Base-by-base conservation (phyloP, 2,113 vertebrate genomes). In the Anguilla rostrata region DNA sequence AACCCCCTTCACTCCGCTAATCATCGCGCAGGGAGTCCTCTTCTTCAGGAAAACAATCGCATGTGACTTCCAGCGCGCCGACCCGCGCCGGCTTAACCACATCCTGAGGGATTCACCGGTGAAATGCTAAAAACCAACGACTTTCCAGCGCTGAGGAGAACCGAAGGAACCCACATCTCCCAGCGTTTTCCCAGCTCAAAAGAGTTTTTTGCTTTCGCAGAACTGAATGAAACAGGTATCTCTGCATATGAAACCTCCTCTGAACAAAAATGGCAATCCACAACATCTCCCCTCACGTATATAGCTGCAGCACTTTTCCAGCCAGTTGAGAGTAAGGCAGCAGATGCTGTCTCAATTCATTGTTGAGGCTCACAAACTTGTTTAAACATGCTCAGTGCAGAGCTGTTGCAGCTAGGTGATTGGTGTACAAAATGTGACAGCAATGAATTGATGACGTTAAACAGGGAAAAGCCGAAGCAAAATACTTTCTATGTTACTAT, bases 21-120 rank as follows among this genome's bases (percentile, higher is more conserved):
- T 29, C 26, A 82, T 56, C 43, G 34, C n/a, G 43, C 22, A 18
- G 53, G 81, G 8, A 43, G 39, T 53, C 41, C 43, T 82, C 40
- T 29, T 82, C 18, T 49, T 41, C 81, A 49, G 40, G 43, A 49
- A 49, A 53, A 91, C 89, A 80, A 75, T 79, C 40, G 87, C 89
- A 93, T 89, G 92, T 91, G 91, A 90, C 87, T 86, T 84, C 88
- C 86, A 89, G 91, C 87, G 91, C 87, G 88, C 88, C 85, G 2
- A 39, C 92, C 90, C 91, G 91, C 92, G 91, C 91, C 88, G 92
- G 92, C 88, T 90, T 92, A 90, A 90, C 87, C 85, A 86, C 86
- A 83, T 94, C 93, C 92, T 92, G 40, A 89, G 87, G 93, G 94
- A 95, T 96, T 95, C 95, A 90, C 93, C 90, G 91, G 93, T 93